Evolutionary conservation across 1,140 invertebrate genomes (phyloP).

Genomic region (Ctenoplectra terminalis): DNA sequence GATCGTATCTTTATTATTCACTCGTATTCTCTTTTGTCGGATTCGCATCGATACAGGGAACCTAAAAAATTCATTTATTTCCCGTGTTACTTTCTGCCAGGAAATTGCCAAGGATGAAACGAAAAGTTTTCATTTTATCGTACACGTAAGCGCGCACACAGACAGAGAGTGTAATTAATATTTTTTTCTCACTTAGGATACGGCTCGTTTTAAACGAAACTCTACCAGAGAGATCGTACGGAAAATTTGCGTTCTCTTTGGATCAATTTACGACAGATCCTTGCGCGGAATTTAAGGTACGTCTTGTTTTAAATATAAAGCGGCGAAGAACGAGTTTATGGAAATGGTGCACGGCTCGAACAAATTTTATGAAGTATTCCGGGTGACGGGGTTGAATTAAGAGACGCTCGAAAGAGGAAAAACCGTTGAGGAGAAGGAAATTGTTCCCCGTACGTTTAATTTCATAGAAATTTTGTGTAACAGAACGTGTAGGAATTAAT

Average conservation of each 20-base stretch:
- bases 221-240: background rate
- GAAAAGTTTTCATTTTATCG: no score
- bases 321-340: slow-evolving; percentile 7
- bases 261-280: background rate
- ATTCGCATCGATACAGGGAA: no score
- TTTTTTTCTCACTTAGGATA: background rate
- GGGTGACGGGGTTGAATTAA: background rate
- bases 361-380: background rate
- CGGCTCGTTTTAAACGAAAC: background rate
- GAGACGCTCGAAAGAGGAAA: background rate
- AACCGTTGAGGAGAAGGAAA: background rate
- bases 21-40: background rate
- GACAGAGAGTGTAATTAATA: no score
- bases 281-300: background rate
- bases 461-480: no score
- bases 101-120: no score
- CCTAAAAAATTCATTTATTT: no score
- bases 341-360: background rate
- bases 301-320: background rate
- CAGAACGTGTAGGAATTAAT: no score
- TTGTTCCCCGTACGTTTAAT: background rate
- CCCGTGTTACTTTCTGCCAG: no score
- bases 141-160: no score
- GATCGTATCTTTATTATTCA: slow-evolving; percentile 20
- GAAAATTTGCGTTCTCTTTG: background rate